Evolutionary conservation across 2,113 vertebrate genomes (phyloP).

Genomic region (Artemisiospiza belli): DNA sequence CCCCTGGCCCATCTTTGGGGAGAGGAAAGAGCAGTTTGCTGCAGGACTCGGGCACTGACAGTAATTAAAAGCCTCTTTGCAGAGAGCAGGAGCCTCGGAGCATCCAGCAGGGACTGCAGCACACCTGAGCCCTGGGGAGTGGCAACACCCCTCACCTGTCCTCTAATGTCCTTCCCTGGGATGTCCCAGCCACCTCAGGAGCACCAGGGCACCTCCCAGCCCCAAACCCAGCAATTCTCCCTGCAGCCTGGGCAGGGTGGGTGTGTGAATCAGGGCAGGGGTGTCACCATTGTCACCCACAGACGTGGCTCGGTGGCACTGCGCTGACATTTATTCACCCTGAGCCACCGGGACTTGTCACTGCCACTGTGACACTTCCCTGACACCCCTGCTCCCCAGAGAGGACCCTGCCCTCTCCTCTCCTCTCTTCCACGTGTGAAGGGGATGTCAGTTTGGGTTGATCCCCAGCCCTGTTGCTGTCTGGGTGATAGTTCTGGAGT

Average conservation of each 20-base stretch:
- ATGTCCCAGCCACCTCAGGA: neutral
- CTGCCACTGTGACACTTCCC: neutral
- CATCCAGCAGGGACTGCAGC: accelerated
- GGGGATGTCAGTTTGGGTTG: neutral
- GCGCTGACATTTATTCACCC: neutral
- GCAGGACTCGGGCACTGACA: neutral
- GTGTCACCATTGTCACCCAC: neutral
- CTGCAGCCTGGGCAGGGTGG: neutral
- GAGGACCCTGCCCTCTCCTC: accelerated
- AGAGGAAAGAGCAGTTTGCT: neutral
- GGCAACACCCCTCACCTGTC: neutral
- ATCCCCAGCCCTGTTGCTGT: neutral
- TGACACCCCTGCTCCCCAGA: neutral
- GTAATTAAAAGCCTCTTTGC: neutral
- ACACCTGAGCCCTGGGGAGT: neutral
- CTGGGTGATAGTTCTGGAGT: neutral
- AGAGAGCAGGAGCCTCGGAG: neutral
- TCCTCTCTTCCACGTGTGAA: neutral
- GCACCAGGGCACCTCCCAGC: accelerated
- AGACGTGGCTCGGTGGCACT: accelerated
- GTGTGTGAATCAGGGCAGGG: neutral
- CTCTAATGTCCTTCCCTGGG: accelerated
- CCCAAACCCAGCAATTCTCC: accelerated
- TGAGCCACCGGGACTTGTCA: neutral
- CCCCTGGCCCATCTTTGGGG: neutral